Conservation (phyloP, 2,113 vertebrate genomes). For the Melanocharis versteri region DNA sequence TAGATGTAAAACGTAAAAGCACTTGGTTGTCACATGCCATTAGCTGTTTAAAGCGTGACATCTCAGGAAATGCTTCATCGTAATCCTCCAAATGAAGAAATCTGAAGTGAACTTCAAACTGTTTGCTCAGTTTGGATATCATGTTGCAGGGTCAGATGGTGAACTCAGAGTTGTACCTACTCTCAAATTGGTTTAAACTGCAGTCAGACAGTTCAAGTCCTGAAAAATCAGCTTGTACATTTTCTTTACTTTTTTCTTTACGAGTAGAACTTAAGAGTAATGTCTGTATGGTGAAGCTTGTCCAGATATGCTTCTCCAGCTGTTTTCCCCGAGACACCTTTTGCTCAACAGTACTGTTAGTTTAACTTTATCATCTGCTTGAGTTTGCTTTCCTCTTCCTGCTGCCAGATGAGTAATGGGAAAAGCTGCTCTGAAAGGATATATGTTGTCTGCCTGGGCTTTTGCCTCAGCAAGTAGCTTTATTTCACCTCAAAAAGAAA, state of each 20-base stretch:
- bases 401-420: not conserved
- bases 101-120: slow-evolving; percentile 50
- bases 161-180: not conserved
- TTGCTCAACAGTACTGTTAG: not conserved
- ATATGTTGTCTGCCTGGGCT: not conserved
- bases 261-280: not conserved
- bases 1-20: not conserved
- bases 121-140: slow-evolving; percentile 8
- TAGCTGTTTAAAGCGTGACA: slow-evolving; percentile 9
- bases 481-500: not conserved
- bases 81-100: slow-evolving; percentile 57
- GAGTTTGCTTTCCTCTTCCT: not conserved
- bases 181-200: slow-evolving; percentile 41
- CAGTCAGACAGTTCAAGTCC: not conserved
- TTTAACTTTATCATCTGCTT: not conserved
- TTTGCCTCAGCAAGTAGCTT: not conserved
- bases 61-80: slow-evolving; percentile 43
- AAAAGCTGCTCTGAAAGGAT: not conserved
- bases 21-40: slow-evolving; percentile 46
- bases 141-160: not conserved
- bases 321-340: not conserved
- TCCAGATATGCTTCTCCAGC: not conserved
- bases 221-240: not conserved
- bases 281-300: not conserved
- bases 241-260: not conserved